A percentile compares a stretch with the other conserved stretches of the same genome.
Evolutionary conservation across 2,797 vertebrate genomes (phyloP).

Genomic region (Petrocephalus sullivani): DNA sequence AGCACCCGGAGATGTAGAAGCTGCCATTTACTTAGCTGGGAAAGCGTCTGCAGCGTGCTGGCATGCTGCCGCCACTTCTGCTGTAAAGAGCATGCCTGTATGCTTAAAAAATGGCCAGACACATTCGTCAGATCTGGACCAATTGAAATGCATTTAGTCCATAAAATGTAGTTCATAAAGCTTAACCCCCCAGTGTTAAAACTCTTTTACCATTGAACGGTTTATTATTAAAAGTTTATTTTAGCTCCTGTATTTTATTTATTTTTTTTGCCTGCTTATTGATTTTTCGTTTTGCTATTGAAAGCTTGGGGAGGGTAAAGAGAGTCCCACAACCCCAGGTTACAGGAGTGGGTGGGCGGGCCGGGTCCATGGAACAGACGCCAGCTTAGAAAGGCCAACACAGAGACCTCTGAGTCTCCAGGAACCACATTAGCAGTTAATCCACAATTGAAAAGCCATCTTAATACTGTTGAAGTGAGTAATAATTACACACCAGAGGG

Average conservation of each 20-base stretch:
- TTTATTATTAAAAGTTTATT: not conserved
- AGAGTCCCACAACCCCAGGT: not conserved
- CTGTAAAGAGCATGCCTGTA: not conserved
- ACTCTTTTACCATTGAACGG: not conserved
- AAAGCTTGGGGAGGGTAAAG: not conserved
- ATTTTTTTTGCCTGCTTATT: not conserved
- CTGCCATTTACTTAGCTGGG: not conserved
- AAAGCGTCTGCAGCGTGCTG: not conserved
- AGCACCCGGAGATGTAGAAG: not conserved
- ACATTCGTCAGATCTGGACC: not conserved
- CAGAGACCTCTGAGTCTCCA: slow-evolving; percentile 2
- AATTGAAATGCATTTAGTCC: not conserved
- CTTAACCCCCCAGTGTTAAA: not conserved
- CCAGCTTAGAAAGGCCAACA: not conserved
- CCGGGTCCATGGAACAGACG: not conserved
- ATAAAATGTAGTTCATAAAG: not conserved
- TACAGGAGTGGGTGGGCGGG: not conserved
- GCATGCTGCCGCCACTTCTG: not conserved
- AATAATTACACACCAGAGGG: slow-evolving; percentile 24
- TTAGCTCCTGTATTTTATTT: not conserved
- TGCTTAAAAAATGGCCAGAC: not conserved
- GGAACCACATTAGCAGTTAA: slow-evolving; percentile 19
- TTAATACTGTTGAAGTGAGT: slow-evolving; percentile 2
- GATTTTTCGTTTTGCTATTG: not conserved
- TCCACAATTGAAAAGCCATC: not conserved